These are phyloP conservation scores for Bettongia penicillata DNA, from an alignment of 2,113 vertebrate genomes.

Conservation along the genomic window DNA sequence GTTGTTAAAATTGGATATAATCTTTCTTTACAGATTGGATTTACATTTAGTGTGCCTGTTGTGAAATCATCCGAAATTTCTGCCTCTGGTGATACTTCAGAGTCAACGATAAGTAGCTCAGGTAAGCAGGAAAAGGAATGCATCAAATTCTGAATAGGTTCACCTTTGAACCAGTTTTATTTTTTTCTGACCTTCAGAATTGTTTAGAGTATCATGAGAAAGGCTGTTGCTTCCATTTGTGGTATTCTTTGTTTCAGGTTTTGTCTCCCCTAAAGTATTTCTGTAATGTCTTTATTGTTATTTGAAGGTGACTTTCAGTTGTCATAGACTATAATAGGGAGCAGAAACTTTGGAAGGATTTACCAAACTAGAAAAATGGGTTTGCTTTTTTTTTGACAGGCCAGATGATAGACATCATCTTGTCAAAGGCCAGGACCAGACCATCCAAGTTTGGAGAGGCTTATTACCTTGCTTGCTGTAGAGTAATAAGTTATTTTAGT, in stretches of 20 bases:
- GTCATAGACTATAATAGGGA: not conserved
- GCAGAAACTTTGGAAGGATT: not conserved
- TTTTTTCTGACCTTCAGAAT: not conserved
- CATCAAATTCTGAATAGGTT: not conserved
- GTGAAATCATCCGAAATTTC: constrained; percentile 87
- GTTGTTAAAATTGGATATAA: constrained; percentile 27
- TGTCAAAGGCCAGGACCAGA: not conserved
- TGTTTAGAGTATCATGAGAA: not conserved
- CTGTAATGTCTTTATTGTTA: not conserved
- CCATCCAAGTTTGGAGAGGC: not conserved
- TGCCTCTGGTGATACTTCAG: constrained; percentile 84
- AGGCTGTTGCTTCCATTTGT: not conserved
- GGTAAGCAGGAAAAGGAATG: constrained; percentile 80
- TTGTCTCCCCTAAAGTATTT: not conserved
- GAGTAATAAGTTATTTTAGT: not conserved
- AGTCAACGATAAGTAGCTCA: constrained; percentile 78
- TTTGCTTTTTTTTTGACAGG: not conserved
- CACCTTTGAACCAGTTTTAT: not conserved
- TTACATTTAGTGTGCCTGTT: constrained; percentile 96
- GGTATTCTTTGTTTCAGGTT: not conserved
- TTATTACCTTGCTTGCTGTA: not conserved
- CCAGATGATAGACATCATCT: not conserved
- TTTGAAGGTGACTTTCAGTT: not conserved
- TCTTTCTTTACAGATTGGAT: constrained; percentile 86
- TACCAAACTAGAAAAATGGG: not conserved